Conservation (phyloP, 2,888 invertebrate genomes). For the Ephialtes manifestator region DNA sequence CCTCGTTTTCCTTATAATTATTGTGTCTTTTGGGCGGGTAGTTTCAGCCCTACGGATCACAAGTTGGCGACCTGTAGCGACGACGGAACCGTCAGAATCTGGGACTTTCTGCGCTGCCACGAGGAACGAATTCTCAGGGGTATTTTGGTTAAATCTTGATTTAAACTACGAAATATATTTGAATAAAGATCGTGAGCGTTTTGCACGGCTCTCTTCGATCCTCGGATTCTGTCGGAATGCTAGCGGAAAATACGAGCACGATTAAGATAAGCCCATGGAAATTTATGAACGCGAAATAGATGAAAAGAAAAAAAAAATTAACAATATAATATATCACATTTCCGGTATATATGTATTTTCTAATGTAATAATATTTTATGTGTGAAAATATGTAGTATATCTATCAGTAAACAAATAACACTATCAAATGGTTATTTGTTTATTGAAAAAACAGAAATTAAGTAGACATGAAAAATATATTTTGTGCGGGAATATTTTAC, state of each 20-base stretch:
- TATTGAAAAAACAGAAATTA: no score
- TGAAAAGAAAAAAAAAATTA: not conserved
- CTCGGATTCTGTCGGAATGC: not conserved
- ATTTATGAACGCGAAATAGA: not conserved
- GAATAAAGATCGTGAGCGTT: not conserved
- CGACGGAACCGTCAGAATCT: constrained; percentile 99
- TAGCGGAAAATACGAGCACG: not conserved
- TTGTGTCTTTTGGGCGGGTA: constrained; percentile 86
- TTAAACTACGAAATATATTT: constrained; percentile 8
- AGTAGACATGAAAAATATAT: no score
- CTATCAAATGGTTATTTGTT: no score
- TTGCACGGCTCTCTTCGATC: constrained; percentile 9
- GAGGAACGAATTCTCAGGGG: constrained; percentile 97
- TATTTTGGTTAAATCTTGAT: constrained; percentile 77
- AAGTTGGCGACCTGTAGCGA: constrained; percentile 99
- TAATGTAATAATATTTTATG: no score
- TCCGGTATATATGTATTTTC: no score
- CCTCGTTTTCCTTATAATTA: constrained; percentile 68
- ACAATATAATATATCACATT: no score
- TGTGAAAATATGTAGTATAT: no score
- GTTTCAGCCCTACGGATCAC: constrained; percentile 99
- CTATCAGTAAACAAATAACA: no score
- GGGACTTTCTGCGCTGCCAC: constrained; percentile 99
- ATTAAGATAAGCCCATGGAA: no score
- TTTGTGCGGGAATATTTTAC: no score